Evolutionary conservation across 2,888 invertebrate genomes (phyloP).

Genomic region (Pterobdella sp.): DNA sequence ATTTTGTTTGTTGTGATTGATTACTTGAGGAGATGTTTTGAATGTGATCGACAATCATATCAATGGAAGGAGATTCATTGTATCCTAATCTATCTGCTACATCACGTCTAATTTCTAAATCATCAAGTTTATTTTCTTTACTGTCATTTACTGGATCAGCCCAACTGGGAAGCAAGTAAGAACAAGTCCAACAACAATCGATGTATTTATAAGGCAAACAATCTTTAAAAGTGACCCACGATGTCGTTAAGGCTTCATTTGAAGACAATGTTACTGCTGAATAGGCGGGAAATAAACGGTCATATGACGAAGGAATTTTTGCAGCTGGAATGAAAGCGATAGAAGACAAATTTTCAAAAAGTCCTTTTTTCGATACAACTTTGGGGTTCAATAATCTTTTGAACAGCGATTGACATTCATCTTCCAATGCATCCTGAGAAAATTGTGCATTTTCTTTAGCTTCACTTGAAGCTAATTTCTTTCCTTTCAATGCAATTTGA

Average conservation of each 20-base stretch:
- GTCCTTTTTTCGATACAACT: constrained; percentile 29
- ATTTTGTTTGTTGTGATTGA: not conserved
- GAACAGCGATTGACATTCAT: constrained; percentile 36
- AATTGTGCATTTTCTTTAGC: not conserved
- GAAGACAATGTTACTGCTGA: constrained; percentile 8
- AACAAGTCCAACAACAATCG: constrained; percentile 37
- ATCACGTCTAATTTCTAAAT: constrained; percentile 23
- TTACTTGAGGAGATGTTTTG: constrained; percentile 33
- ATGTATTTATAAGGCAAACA: constrained; percentile 37
- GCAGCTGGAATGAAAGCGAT: constrained; percentile 38
- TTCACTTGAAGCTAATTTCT: not conserved
- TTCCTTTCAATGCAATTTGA: constrained; percentile 34
- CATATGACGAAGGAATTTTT: constrained; percentile 33
- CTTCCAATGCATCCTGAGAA: constrained; percentile 21
- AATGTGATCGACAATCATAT: constrained; percentile 34
- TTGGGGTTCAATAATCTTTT: constrained; percentile 36
- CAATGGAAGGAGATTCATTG: constrained; percentile 34
- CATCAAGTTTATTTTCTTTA: not conserved
- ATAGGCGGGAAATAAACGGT: constrained; percentile 33
- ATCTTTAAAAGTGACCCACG: constrained; percentile 38
- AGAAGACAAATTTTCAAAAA: constrained; percentile 34
- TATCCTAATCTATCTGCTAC: constrained; percentile 35
- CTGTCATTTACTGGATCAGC: constrained; percentile 38
- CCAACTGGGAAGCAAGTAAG: constrained; percentile 39
- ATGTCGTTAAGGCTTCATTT: not conserved